Evolutionary conservation across 2,888 invertebrate genomes (phyloP), one percentile per base, ranked within the genome.

Genomic region (Pyrgus malvae): DNA sequence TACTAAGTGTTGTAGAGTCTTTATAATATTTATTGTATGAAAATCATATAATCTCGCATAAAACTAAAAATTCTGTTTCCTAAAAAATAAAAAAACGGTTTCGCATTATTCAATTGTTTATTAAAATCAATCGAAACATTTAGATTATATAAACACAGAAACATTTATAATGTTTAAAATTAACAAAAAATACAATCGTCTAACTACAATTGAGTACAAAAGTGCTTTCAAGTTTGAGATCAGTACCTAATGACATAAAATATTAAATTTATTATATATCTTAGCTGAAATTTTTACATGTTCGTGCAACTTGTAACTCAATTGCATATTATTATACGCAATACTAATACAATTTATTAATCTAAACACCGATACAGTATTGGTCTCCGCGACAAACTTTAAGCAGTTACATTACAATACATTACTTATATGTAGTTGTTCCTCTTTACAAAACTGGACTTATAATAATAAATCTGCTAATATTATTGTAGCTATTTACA

Each of bases 401-500:
- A 62, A 62, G 61, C 64, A 58, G 56, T 56, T 53, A 53, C 48
- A 38, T 50, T 45, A 59, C 41, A 44, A 16, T 44, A 59, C 41
- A 41, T 16, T 59, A 55, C 83, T 86, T 87, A 87, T 23, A 41
- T 14, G 84, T 88, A 88, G 71, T 88, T 88, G 88, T 80, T 88
- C 88, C 88, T 85, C 88, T 83, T 83, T 83, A 85, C 80, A 81
- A 74, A 74, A 76, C 69, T 66, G 71, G 73, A 74, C 16, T 50
- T 42, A 50, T 11, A 23, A 67, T 70, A 55, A n/a, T n/a, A n/a
- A n/a, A n/a, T n/a, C 16, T 27, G 17, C 38, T 23, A 37, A 12
- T 45, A 23, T 6, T 16, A 41, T 40, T 23, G 37, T 17, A 37
- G 16, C 16, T 17, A 37, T 16, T 37, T 37, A 37, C 37, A 37